Base-by-base conservation (phyloP, 1,140 invertebrate genomes). In the Apis florea region DNA sequence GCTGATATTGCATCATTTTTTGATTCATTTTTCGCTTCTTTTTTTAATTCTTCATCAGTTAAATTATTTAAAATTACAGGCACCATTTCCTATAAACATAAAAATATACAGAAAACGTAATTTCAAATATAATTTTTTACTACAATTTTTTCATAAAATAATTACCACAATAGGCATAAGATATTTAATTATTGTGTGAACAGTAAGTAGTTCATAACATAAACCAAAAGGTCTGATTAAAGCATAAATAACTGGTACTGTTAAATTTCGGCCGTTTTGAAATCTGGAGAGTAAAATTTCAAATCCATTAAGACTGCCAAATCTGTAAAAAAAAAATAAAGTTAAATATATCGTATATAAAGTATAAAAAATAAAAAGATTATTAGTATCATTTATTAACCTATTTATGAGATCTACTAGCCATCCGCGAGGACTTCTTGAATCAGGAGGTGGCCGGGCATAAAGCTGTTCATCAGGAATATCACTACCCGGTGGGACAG, bases 1-100 rank as follows among this genome's bases (percentile, higher is more conserved):
- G 97, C 96, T 73, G 97, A 98, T 83, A 99, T 97, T 47, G 97
- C 97, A 94, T 99, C 98, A 91, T 97, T 98, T 93, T 98, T 98
- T 67, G 97, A 97, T 94, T 99, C 98, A 89, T 98, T 98, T 93
- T 99, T 98, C 0, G 98, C 98, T 94, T 99, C 98, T 88, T 98
- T 97, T 92, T 99, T 99, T 68, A 99, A 93, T 92, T 99, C 98
- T 82, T 99, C 98, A 93, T 99, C 98, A n/a, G 98, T 98, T 89
- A 99, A 94, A 93, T 98, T 98, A 92, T 99, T 97, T 90, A 99
- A 94, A 91, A 99, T 96, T 90, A 96, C 95, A 87, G 98, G 97
- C 88, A 99, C 97, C 91, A 97, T 96, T 95, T 98, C 97, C 98
- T 98, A 88, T 51, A 94, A 86, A 87, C 80, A 78, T 86, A 91